phyloP scores from a whole-genome alignment of 2,797 vertebrate species.

The Halcyon smyrnensis region DNA sequence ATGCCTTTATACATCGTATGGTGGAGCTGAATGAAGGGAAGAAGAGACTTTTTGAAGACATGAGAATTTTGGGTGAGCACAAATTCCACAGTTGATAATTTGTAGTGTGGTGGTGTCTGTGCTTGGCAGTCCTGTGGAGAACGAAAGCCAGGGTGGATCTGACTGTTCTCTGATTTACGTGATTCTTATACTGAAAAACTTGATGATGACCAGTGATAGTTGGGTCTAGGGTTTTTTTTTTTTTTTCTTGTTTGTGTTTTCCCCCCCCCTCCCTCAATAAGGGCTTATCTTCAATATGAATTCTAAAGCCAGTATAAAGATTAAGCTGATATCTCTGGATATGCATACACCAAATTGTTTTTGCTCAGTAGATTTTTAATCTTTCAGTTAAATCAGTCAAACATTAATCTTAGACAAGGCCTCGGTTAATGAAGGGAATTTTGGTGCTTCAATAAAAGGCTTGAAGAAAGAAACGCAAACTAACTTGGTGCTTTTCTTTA shows the following conservation, averaged over 20 bases:
- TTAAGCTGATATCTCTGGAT: not conserved
- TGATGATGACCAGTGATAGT: not conserved
- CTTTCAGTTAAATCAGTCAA: slow-evolving; percentile 10
- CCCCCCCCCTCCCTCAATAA: rapidly evolving
- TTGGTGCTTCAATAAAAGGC: not conserved
- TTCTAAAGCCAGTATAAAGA: not conserved
- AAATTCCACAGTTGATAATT: not conserved
- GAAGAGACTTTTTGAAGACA: not conserved
- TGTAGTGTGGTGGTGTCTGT: rapidly evolving
- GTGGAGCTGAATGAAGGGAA: not conserved
- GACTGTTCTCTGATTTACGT: not conserved
- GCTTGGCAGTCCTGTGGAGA: not conserved
- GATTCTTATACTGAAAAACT: not conserved
- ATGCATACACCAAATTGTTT: not conserved
- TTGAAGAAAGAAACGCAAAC: not conserved
- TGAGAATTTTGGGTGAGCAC: not conserved
- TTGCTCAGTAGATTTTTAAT: not conserved
- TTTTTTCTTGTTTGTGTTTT: not conserved
- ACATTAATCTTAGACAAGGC: not conserved
- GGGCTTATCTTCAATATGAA: not conserved
- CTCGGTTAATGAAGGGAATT: not conserved
- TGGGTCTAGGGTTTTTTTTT: not conserved
- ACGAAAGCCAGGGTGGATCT: not conserved
- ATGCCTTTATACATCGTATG: not conserved
- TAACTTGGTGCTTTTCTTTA: not conserved